Conservation (phyloP, 2,113 vertebrate genomes). For the Entelurus aequoreus region DNA sequence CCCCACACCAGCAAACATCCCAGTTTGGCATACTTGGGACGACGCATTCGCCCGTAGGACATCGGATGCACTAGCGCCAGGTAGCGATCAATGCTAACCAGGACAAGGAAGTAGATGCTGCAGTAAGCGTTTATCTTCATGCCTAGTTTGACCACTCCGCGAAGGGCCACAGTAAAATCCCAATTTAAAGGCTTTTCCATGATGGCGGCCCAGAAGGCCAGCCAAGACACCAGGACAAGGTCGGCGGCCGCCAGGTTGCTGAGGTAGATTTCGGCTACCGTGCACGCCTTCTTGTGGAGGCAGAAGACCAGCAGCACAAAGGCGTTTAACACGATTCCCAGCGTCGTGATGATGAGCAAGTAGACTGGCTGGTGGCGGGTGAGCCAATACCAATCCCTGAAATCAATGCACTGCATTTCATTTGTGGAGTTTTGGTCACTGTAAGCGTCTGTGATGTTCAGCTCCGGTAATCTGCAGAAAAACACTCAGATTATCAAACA, state of each 20-base stretch:
- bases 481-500: background rate
- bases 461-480: constrained; percentile 35
- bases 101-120: constrained; percentile 85
- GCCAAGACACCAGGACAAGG: constrained; percentile 75
- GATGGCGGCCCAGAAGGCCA: constrained; percentile 91
- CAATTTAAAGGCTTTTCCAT: constrained; percentile 81
- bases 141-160: constrained; percentile 77
- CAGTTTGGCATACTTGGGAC: constrained; percentile 78
- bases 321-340: constrained; percentile 79
- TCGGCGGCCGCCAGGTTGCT: constrained; percentile 86
- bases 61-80: constrained; percentile 88
- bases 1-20: constrained; percentile 81
- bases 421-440: constrained; percentile 45
- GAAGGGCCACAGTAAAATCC: constrained; percentile 79
- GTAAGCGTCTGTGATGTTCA: constrained; percentile 24
- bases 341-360: constrained; percentile 76
- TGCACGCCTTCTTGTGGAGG: constrained; percentile 85
- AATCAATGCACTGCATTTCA: constrained; percentile 36
- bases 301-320: constrained; percentile 84
- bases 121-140: constrained; percentile 79
- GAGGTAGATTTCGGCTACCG: constrained; percentile 89
- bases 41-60: constrained; percentile 81
- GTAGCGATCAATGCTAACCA: constrained; percentile 89
- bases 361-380: constrained; percentile 72
- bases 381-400: constrained; percentile 66